These are phyloP conservation scores for Porites lutea DNA, from an alignment of 64 coral and sea anemone genomes.

Conservation along the genomic window DNA sequence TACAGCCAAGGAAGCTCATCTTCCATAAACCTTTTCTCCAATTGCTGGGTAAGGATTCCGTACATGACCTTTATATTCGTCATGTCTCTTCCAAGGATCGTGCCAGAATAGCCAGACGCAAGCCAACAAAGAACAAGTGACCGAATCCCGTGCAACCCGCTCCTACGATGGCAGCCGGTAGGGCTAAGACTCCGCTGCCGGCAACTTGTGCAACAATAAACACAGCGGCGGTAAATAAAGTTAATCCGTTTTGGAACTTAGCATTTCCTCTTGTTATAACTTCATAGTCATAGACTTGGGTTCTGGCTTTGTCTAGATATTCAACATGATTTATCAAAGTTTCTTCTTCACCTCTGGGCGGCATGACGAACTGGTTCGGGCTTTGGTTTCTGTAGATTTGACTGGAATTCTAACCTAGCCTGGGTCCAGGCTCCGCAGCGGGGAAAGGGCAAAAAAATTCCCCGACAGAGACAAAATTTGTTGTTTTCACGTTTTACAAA, in stretches of 20 bases:
- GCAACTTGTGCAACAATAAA: slow-evolving; percentile 94
- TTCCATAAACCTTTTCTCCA: slow-evolving; percentile 77
- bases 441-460: no score
- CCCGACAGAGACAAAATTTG: no score
- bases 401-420: no score
- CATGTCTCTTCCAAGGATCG: slow-evolving; percentile 68
- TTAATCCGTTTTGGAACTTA: slow-evolving; percentile 64
- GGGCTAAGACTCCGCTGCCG: slow-evolving; percentile 86
- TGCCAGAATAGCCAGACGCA: slow-evolving; percentile 85
- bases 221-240: slow-evolving; percentile 83
- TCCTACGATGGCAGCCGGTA: slow-evolving; percentile 79
- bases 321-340: no score
- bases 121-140: slow-evolving; percentile 62
- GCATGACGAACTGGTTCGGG: no score
- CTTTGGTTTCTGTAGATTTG: no score
- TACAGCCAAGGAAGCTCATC: slow-evolving; percentile 80
- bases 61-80: slow-evolving; percentile 71
- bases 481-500: no score
- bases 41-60: slow-evolving; percentile 91
- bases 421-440: no score
- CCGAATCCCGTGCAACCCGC: slow-evolving; percentile 73
- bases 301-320: no score
- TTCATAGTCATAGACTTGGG: not conserved
- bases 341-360: no score
- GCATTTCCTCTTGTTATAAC: not conserved